Conservation (phyloP, 2,888 invertebrate species). For the Limnephilus lunatus region DNA sequence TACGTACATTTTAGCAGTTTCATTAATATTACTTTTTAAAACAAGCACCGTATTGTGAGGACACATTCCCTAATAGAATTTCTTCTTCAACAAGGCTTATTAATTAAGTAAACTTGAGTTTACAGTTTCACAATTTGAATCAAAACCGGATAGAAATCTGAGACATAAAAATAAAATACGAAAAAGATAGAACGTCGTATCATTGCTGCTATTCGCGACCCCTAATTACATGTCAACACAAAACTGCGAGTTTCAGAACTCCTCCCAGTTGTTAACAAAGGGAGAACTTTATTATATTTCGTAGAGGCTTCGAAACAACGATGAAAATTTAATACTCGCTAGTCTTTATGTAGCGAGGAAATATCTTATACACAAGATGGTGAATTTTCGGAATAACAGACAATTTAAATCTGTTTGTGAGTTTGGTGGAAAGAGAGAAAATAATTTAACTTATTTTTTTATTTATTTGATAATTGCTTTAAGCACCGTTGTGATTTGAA, state of each 20-base stretch:
- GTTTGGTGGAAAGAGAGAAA: too few relatives aligned
- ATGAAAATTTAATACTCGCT: not conserved
- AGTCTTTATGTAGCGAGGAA: not conserved
- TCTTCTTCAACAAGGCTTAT: not conserved
- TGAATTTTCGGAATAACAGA: not conserved
- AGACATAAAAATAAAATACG: not conserved
- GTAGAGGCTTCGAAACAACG: not conserved
- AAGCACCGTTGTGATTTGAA: too few relatives aligned
- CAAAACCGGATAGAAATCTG: not conserved
- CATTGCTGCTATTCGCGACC: not conserved
- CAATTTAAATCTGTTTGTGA: not conserved
- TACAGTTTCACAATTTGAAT: not conserved
- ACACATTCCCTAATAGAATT: too few relatives aligned
- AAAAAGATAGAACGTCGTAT: not conserved
- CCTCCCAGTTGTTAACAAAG: not conserved
- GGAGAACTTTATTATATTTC: not conserved
- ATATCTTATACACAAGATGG: not conserved
- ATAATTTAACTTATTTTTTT: too few relatives aligned
- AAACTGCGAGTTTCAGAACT: slow-evolving; percentile 8
- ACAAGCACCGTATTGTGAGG: too few relatives aligned
- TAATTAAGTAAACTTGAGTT: not conserved
- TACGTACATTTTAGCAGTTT: too few relatives aligned
- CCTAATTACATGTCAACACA: slow-evolving; percentile 27
- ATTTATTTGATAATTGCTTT: too few relatives aligned
- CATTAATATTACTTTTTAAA: too few relatives aligned